Base-by-base conservation (phyloP, 2,113 vertebrate species). In the Dascyllus trimaculatus region DNA sequence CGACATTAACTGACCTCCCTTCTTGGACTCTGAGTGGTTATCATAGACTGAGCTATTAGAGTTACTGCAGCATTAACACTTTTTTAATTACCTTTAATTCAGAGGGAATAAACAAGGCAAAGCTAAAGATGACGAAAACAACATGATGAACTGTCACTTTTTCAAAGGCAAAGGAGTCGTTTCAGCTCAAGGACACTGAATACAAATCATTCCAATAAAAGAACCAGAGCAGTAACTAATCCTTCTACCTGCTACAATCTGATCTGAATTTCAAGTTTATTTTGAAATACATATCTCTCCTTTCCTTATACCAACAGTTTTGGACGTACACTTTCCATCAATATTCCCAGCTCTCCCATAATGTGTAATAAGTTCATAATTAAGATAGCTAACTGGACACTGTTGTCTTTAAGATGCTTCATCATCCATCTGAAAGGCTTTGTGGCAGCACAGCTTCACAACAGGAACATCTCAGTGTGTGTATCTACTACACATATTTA, bases 1-100 rank as follows among this genome's bases (percentile, higher is more conserved):
- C 52, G 58, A 69, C 48, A 63, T 29, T 19, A 74, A 65, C 54
- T 3, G 65, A 62, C 32, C 52, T 26, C 25, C 21, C 1, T 5
- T 58, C 13, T 29, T 32, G 24, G 54, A 70, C 1, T 48, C 1
- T 21, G 54, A 18, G 21, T 4, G 49, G 25, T 35, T 26, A 57
- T 43, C 19, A 45, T 58, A 51, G 11, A 49, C 58, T 9, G 58
- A 70, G 25, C 21, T 48, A 4, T 59, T 15, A 13, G 40, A 43
- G 2, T 13, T 43, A 43, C 40, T 15, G 11, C 7, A 40, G 38
- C 38, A 40, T 40, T 40, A 8, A 40, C 38, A 40, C n/a, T 40
- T 11, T 40, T 40, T 40, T 40, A 40, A 11, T 10, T 11, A 17
- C 24, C 10, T 25, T 18, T 32, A 67, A 40, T 40, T 24, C n/a